Base-by-base conservation (phyloP, 2,797 vertebrate species). In the Sebastes kiyomatsui region DNA sequence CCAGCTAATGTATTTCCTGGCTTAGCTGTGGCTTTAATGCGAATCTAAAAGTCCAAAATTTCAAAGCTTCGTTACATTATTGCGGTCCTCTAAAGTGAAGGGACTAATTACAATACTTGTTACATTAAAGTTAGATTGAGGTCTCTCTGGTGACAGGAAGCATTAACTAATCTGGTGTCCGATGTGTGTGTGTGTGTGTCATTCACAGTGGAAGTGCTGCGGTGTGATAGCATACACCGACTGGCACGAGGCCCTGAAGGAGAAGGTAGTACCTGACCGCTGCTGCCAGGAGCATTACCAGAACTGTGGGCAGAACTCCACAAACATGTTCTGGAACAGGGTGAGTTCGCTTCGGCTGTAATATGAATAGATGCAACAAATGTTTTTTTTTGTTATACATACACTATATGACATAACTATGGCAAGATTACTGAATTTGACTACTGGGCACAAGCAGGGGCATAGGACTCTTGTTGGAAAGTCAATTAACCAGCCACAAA, bases 201-300 rank as follows among this genome's bases (percentile, higher is more conserved):
- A 4, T 58, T 20, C 20, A 7, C 91, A 99, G 99, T 99, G 99
- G 97, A 97, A 96, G 80, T 99, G 99, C 92, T 99, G 99, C 22
- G 99, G 99, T 0, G 99, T 99, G 87, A 97, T 95, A 1, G 96
- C 97, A 30, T 97, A 96, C 88, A 98, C 96, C 0, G 99, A 99
- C 79, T 99, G 99, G 99, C 97, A 96, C 23, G 96, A 96, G 2
- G 97, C 98, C 72, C 94, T 99, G 75, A 96, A 97, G 81, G 97
- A 98, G 83, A 98, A 97, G 81, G 94, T 94, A 5, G 99, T 99
- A 28, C 98, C 99, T 1, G 99, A 99, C 91, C 96, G 98, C 85
- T 99, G 99, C 88, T 99, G 99, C 90, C 96, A 96, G 66, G 98
- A 99, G 85, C 99, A 99, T 89, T 98, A 98, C 84, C 97, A 98